Conservation (phyloP, 1,140 invertebrate species). For the Drosophila sucinea region DNA sequence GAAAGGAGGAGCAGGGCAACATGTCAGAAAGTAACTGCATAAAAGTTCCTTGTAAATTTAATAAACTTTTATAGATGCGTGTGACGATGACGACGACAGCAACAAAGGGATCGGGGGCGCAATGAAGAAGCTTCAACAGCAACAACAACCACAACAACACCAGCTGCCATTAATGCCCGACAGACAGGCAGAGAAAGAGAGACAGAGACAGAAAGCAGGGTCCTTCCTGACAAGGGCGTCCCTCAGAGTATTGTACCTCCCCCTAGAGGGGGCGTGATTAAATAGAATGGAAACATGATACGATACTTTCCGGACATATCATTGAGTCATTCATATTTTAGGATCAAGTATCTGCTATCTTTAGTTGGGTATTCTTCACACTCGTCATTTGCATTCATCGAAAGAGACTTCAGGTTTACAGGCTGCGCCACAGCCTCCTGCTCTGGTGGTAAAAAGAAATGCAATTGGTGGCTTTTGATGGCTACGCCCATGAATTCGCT, state of each 20-base stretch:
- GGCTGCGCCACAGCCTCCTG: not conserved
- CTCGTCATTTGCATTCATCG: too few relatives aligned
- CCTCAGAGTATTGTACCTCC: not conserved
- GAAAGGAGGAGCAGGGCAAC: conserved; percentile 48
- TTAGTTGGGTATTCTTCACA: too few relatives aligned
- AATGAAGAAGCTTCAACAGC: not conserved
- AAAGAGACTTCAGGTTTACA: too few relatives aligned
- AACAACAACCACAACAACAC: conserved; percentile 35
- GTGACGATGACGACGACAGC: conserved; percentile 24
- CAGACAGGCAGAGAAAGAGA: not conserved
- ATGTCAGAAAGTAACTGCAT: conserved; percentile 82
- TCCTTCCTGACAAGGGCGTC: not conserved
- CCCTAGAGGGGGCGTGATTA: not conserved
- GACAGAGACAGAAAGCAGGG: not conserved
- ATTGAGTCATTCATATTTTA: not conserved
- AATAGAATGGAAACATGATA: not conserved
- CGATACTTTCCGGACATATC: not conserved
- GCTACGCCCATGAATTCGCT: not conserved
- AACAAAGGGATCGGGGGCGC: conserved; percentile 32
- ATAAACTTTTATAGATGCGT: conserved; percentile 78
- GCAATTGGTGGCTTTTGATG: not conserved
- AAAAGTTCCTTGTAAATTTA: conserved; percentile 81
- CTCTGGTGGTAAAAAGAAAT: not conserved
- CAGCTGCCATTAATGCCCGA: conserved; percentile 76
- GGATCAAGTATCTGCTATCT: too few relatives aligned